These are phyloP conservation scores for Microcebus tavaratra DNA, from an alignment of 2,113 vertebrate genomes.

Conservation along the genomic window DNA sequence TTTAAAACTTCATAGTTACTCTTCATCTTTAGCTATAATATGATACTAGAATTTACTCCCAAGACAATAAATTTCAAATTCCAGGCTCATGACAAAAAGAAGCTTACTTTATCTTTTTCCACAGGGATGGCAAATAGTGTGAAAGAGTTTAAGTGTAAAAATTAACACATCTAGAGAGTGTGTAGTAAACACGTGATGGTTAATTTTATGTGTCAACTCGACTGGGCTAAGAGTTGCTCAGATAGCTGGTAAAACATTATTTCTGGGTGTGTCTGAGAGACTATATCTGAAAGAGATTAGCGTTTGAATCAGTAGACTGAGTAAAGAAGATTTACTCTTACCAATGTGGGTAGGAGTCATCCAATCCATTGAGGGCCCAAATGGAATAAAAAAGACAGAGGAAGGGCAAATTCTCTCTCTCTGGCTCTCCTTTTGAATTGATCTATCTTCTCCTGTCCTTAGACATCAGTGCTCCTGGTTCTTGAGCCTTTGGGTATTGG, in stretches of 20 bases:
- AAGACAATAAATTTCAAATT: not conserved
- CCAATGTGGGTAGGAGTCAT: not conserved
- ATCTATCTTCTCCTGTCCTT: not conserved
- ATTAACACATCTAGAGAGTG: not conserved
- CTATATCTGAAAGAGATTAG: not conserved
- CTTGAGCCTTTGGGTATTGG: too few relatives aligned
- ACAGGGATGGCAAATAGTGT: not conserved
- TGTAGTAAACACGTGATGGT: not conserved
- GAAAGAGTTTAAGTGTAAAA: not conserved
- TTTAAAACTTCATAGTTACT: not conserved
- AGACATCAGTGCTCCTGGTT: not conserved
- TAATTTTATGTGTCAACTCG: not conserved
- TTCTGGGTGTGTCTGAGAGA: not conserved
- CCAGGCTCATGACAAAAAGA: not conserved
- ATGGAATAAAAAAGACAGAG: not conserved
- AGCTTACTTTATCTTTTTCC: not conserved
- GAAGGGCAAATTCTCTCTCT: not conserved
- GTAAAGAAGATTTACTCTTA: not conserved
- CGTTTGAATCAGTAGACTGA: not conserved
- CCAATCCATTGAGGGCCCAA: too few relatives aligned
- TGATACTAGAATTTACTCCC: not conserved
- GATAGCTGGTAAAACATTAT: not conserved
- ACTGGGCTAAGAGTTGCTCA: not conserved
- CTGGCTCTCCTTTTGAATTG: not conserved
- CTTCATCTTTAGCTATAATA: not conserved